Percentiles rank a stretch among this genome's conserved stretches.
phyloP scores from a whole-genome alignment of 1,140 invertebrate genomes.

The Drosophila santomea region DNA sequence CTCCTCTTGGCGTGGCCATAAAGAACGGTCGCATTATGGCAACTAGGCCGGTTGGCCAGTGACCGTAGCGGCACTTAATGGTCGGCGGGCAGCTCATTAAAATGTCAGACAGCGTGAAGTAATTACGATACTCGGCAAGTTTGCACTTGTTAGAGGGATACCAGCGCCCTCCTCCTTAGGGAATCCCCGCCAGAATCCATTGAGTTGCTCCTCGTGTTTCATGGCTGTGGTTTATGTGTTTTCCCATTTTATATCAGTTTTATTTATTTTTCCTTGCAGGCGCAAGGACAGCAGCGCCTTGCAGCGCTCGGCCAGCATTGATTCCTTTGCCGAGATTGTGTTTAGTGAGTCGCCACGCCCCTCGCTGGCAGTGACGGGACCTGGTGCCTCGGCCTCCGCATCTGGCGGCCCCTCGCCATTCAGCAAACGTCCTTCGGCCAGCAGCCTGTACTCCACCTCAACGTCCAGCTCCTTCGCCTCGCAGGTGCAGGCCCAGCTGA shows the following conservation, averaged over 20 bases:
- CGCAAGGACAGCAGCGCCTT: slow-evolving; percentile 86
- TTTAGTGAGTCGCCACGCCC: slow-evolving; percentile 84
- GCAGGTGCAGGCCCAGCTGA: slow-evolving; percentile 72
- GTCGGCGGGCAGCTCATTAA: slow-evolving; percentile 64
- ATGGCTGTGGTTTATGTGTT: slow-evolving; percentile 18
- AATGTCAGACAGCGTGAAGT: slow-evolving; percentile 74
- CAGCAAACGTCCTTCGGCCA: slow-evolving; percentile 85
- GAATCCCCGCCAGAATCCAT: slow-evolving; percentile 14
- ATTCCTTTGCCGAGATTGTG: slow-evolving; percentile 89
- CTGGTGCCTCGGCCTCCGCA: slow-evolving; percentile 12
- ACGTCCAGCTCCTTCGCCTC: slow-evolving; percentile 48
- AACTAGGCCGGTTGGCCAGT: slow-evolving; percentile 79
- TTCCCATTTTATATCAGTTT: background rate
- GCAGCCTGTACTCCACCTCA: slow-evolving; percentile 85
- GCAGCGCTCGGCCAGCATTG: slow-evolving; percentile 92
- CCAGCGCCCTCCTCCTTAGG: background rate
- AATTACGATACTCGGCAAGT: slow-evolving; percentile 74
- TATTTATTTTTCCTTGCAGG: slow-evolving; percentile 76
- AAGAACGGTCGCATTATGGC: slow-evolving; percentile 74
- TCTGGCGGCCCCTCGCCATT: slow-evolving; percentile 60
- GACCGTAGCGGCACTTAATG: slow-evolving; percentile 69
- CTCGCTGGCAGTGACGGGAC: slow-evolving; percentile 68
- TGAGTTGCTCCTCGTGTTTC: slow-evolving; percentile 17
- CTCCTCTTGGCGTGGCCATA: slow-evolving; percentile 54
- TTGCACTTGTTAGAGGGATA: slow-evolving; percentile 42